A percentile compares a stretch with the other conserved stretches of the same genome.
Conservation (phyloP, 2,797 vertebrate genomes). For the Cynopterus sphinx region DNA sequence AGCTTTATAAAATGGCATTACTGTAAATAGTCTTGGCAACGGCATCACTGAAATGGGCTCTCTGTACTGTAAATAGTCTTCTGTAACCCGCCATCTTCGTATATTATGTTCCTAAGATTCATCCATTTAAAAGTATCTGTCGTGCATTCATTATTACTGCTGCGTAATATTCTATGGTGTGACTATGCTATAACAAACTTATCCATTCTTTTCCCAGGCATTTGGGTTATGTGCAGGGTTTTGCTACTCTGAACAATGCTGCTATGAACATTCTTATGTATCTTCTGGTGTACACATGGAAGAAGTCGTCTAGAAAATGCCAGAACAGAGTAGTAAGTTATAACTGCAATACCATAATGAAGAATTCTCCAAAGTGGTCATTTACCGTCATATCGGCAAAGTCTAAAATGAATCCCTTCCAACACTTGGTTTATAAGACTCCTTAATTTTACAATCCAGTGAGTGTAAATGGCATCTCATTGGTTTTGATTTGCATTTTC, state of each 20-base stretch:
- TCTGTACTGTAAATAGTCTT: not conserved
- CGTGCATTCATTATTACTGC: not conserved
- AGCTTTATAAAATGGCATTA: slow-evolving; percentile 28
- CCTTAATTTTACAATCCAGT: not conserved
- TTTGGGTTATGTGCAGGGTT: not conserved
- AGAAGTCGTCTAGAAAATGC: not conserved
- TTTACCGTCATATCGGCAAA: not conserved
- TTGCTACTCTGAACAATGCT: not conserved
- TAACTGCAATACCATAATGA: not conserved
- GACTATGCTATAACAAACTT: not conserved
- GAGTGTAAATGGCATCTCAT: not conserved
- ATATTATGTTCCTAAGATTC: not conserved
- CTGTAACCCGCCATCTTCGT: not conserved
- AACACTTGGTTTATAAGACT: not conserved
- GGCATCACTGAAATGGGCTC: not conserved
- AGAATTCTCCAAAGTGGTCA: not conserved
- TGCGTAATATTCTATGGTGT: not conserved
- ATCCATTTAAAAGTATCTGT: not conserved
- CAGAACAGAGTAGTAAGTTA: not conserved
- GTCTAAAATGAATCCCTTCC: not conserved
- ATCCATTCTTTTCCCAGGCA: not conserved
- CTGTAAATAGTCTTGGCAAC: not conserved
- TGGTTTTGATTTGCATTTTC: slow-evolving; percentile 53
- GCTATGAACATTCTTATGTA: not conserved
- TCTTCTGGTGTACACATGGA: not conserved